Conservation (phyloP, 37 sponge, comb jelly and placozoan genomes). For the Tethya wilhelma region DNA sequence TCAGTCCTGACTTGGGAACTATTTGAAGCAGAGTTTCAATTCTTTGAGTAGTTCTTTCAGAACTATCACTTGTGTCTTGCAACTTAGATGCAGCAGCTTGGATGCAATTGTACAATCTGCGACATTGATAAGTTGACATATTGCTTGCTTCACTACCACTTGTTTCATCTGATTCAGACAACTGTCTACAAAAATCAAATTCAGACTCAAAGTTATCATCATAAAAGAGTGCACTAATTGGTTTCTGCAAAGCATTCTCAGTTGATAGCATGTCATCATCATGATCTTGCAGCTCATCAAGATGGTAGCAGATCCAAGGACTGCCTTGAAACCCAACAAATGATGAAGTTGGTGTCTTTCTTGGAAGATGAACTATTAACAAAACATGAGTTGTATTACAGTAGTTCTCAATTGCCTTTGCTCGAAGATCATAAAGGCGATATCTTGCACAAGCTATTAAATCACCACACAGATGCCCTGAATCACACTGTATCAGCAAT, state of each 20-base stretch:
- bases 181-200: no score
- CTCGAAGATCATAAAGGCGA: conserved; percentile 35
- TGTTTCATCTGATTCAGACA: no score
- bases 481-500: conserved; percentile 58
- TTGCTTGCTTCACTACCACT: no score
- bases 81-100: no score
- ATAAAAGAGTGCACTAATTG: conserved; percentile 7
- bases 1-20: no score
- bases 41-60: no score
- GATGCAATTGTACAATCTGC: no score
- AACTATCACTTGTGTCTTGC: no score
- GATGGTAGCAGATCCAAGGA: conserved; percentile 59
- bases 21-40: no score
- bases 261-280: conserved; percentile 20
- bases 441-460: conserved; percentile 64
- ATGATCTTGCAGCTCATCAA: conserved; percentile 66
- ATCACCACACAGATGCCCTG: conserved; percentile 40
- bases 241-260: neutral
- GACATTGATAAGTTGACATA: no score
- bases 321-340: conserved; percentile 78
- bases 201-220: neutral
- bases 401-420: neutral
- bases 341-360: conserved; percentile 14
- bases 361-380: conserved; percentile 72
- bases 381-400: conserved; percentile 41